Conservation (phyloP, 1,140 invertebrate species). For the Acromyrmex charruanus region DNA sequence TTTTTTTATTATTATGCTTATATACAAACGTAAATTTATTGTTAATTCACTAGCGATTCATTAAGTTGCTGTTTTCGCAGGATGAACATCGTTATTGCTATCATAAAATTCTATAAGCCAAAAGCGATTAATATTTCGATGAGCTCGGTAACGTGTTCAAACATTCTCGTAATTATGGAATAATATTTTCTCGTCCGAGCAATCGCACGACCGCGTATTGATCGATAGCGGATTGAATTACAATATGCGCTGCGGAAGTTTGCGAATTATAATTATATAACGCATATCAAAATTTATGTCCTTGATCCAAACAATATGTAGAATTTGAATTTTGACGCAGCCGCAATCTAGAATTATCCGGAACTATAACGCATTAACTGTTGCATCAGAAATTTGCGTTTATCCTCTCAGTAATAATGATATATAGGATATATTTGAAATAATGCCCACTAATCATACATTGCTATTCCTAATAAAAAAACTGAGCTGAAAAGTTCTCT, state of each 20-base stretch:
- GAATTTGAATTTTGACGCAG: conserved; percentile 13
- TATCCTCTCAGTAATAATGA: not conserved
- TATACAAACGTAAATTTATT: conserved; percentile 25
- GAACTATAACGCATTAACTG: conserved; percentile 22
- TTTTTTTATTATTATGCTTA: conserved; percentile 10
- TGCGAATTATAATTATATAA: conserved; percentile 50
- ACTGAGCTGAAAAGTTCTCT: too few species aligned
- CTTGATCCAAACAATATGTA: conserved; percentile 23
- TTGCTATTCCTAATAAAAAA: too few species aligned
- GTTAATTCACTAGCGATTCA: conserved; percentile 27
- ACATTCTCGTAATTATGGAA: conserved; percentile 58
- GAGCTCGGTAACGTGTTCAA: conserved; percentile 56
- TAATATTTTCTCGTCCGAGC: conserved; percentile 53
- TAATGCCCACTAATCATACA: too few species aligned
- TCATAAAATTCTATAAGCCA: conserved; percentile 39
- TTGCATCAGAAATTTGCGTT: not conserved
- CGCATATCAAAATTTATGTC: conserved; percentile 47
- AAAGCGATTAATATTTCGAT: conserved; percentile 59
- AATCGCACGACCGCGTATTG: conserved; percentile 42
- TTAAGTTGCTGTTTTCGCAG: conserved; percentile 27
- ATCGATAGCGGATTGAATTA: conserved; percentile 59
- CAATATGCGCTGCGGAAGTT: conserved; percentile 46
- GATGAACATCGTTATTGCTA: conserved; percentile 11
- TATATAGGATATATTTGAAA: not conserved
- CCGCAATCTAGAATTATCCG: conserved; percentile 22